Percentiles rank a stretch among this genome's conserved stretches.
phyloP scores from a whole-genome alignment of 1,140 invertebrate genomes.

The Caenorhabditis briggsae region DNA sequence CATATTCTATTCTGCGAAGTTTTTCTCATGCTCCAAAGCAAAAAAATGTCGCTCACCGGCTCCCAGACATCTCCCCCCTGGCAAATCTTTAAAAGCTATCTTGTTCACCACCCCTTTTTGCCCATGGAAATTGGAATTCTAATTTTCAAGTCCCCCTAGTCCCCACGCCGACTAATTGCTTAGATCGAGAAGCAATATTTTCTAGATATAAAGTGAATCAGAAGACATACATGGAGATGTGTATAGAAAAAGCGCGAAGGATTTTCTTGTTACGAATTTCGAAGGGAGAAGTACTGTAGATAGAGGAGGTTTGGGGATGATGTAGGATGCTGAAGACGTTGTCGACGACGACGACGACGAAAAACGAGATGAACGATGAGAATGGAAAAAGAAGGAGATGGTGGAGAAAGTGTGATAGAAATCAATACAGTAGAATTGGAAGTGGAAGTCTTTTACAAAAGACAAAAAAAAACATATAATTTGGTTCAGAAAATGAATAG shows the following conservation, averaged over 20 bases:
- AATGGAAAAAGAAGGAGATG: slow-evolving; percentile 27
- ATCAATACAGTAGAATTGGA: slow-evolving; percentile 50
- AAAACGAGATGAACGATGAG: slow-evolving; percentile 38
- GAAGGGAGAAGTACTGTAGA: slow-evolving; percentile 43
- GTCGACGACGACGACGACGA: background rate
- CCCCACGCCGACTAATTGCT: slow-evolving; percentile 37
- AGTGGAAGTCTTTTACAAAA: background rate
- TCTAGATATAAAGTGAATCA: slow-evolving; percentile 55
- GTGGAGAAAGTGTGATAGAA: slow-evolving; percentile 26
- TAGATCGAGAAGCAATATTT: slow-evolving; percentile 56
- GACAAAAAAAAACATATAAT: background rate
- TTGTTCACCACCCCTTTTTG: slow-evolving; percentile 33
- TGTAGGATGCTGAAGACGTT: slow-evolving; percentile 34
- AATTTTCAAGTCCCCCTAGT: slow-evolving; percentile 47
- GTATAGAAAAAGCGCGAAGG: slow-evolving; percentile 45
- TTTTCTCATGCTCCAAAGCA: background rate
- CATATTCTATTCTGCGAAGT: background rate
- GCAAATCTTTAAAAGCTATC: slow-evolving; percentile 29
- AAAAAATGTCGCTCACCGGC: background rate
- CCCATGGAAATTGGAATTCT: slow-evolving; percentile 37
- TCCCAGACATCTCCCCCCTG: background rate
- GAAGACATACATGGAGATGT: slow-evolving; percentile 31
- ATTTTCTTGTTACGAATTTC: slow-evolving; percentile 55
- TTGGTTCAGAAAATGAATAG: slow-evolving; percentile 8
- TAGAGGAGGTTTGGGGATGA: background rate